Evolutionary conservation across 2,113 vertebrate species (phyloP).

Genomic region (Camelus bactrianus): DNA sequence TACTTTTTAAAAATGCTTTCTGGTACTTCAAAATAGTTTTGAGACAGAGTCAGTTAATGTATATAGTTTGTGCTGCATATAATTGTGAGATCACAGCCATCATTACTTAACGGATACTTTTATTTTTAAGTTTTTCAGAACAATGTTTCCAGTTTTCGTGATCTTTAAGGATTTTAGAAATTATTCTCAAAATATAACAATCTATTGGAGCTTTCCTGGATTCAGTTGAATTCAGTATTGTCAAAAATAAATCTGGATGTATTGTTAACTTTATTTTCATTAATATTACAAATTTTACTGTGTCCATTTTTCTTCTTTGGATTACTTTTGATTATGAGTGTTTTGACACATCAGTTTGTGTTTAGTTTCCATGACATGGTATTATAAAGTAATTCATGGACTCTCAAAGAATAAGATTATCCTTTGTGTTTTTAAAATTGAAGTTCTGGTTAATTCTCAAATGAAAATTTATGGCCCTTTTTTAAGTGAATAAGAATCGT

Average conservation of each 20-base stretch:
- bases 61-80: not conserved
- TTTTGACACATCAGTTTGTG: not conserved
- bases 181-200: not conserved
- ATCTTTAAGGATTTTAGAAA: slow-evolving; percentile 25
- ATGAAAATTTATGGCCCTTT: not conserved
- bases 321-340: not conserved
- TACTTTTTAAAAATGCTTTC: not conserved
- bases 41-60: not conserved
- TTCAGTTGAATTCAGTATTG: not conserved
- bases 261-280: not conserved
- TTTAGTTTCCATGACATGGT: not conserved
- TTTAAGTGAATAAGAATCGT: not conserved
- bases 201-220: not conserved
- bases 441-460: slow-evolving; percentile 25
- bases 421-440: not conserved
- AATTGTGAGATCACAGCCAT: not conserved
- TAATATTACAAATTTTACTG: not conserved
- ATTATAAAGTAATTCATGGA: not conserved
- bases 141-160: not conserved
- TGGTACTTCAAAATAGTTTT: not conserved
- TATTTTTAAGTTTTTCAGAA: not conserved
- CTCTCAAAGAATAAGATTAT: not conserved
- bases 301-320: not conserved
- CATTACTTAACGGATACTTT: not conserved
- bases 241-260: not conserved